Evolutionary conservation across 2,797 vertebrate species (phyloP), one percentile per base, ranked within the genome.

Genomic region (Rhadinocentrus ornatus): DNA sequence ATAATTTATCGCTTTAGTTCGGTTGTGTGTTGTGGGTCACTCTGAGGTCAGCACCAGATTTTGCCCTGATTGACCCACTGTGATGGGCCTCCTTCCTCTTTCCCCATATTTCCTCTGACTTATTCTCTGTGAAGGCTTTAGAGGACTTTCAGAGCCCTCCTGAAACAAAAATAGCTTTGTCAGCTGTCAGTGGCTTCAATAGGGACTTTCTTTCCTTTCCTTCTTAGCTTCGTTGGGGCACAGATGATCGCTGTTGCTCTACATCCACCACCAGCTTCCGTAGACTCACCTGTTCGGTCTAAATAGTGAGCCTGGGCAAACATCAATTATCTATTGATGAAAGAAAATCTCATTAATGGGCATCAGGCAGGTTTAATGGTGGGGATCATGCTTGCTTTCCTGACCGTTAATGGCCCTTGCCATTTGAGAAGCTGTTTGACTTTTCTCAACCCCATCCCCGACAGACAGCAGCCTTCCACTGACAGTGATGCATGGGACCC

Each of bases 401-500:
- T 88, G 84, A 68, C 83, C 50, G 39, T 88, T 90, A 89, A 91
- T 86, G 84, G 65, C 73, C 74, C 52, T 44, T 62, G 66, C 73
- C 79, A 73, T 83, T 80, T 82, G 76, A 89, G 81, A 80, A 80
- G 67, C 82, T 22, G 64, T 81, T 84, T 84, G 81, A 90, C 88
- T 90, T 90, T 83, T 77, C 81, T 69, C 75, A 75, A 68, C 70
- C 81, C 72, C 55, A 65, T 82, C 78, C 62, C 71, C 35, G 69
- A 78, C 88, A 83, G 83, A 88, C 88, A 74, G 75, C 86, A 76
- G 73, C 75, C 80, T 35, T 72, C 85, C 75, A 22, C 73, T 86
- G 88, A 88, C 88, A 89, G 73, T 92, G 93, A 93, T 92, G 84
- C 71, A 92, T 93, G 80, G 80, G 65, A 78, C 76, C 77, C 77